These are phyloP conservation scores for Rhodeus uyekii DNA, from an alignment of 2,797 vertebrate species.

Conservation along the genomic window DNA sequence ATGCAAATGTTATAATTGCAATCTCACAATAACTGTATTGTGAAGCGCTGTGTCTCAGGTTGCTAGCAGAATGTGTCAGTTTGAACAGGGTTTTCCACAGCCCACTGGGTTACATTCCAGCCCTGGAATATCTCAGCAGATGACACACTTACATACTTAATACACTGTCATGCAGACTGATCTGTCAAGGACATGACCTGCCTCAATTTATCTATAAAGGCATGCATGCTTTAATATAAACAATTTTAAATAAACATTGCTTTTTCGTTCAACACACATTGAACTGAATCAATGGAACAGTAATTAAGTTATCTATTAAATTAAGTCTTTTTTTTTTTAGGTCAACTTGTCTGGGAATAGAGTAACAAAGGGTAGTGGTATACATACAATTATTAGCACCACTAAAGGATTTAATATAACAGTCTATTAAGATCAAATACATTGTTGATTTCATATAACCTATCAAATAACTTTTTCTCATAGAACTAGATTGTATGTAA, in stretches of 20 bases:
- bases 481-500: not conserved
- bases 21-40: conserved; percentile 14
- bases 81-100: conserved; percentile 10
- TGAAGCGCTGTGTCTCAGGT: conserved; percentile 4
- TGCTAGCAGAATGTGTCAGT: conserved; percentile 20
- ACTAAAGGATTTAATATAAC: no score
- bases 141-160: conserved; percentile 21
- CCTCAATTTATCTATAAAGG: not conserved
- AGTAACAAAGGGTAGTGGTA: not conserved
- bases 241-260: not conserved
- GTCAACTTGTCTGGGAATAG: not conserved
- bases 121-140: conserved; percentile 23
- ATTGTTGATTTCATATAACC: not conserved
- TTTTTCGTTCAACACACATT: not conserved
- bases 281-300: not conserved
- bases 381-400: not conserved
- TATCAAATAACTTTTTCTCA: not conserved
- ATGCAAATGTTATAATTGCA: not conserved
- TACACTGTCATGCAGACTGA: not conserved
- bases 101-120: conserved; percentile 23
- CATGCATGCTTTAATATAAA: not conserved
- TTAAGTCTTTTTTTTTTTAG: not conserved
- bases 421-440: not conserved
- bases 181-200: conserved; percentile 36
- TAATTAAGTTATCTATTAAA: not conserved